phyloP scores from a whole-genome alignment of 2,888 invertebrate genomes.

The Bruchidius siliquastri region DNA sequence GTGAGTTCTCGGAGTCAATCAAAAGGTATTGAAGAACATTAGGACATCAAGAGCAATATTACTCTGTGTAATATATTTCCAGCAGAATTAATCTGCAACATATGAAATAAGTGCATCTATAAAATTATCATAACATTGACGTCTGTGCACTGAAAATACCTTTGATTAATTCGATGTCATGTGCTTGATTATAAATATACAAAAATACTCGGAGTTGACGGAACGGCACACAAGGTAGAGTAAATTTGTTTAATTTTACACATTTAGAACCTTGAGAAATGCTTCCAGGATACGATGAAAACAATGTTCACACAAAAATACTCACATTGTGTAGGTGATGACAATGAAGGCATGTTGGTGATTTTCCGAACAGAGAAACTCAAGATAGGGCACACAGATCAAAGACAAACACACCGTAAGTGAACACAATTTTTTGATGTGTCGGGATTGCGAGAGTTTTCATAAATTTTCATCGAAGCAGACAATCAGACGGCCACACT shows the following conservation, averaged over 20 bases:
- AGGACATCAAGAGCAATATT: too few species aligned
- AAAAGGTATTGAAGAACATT: too few species aligned
- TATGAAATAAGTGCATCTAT: neutral
- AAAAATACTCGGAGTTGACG: neutral
- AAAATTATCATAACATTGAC: neutral
- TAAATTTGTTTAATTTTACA: neutral
- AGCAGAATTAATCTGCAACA: neutral
- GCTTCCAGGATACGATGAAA: neutral
- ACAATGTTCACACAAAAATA: slow-evolving; percentile 11
- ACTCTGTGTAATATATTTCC: too few species aligned
- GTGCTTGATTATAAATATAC: neutral
- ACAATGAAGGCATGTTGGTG: slow-evolving; percentile 31
- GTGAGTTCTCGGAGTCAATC: too few species aligned
- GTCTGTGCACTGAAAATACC: neutral
- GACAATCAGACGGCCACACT: slow-evolving; percentile 20
- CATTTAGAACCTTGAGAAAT: neutral
- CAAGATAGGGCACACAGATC: neutral
- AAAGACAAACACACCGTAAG: neutral
- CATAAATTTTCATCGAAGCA: neutral
- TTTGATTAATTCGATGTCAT: neutral
- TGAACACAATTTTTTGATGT: neutral
- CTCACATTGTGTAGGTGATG: slow-evolving; percentile 37
- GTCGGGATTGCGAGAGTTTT: neutral
- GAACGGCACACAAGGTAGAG: neutral
- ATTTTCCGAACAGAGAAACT: neutral